Conservation (phyloP, 1,140 invertebrate species). For the Cheumatopsyche charites region DNA sequence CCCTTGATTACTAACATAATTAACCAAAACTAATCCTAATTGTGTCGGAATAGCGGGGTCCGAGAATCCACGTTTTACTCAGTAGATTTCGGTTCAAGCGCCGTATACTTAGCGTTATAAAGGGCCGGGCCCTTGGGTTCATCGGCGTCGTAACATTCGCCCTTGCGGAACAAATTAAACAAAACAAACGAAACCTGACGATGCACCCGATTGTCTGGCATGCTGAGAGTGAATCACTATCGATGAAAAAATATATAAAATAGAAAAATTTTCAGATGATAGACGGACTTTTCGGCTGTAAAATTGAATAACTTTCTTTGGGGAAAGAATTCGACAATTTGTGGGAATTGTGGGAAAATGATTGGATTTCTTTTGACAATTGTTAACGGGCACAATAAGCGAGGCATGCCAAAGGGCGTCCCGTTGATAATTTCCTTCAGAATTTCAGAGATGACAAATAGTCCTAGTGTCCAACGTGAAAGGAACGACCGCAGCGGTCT, state of each 20-base stretch:
- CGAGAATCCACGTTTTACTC: constrained; percentile 15
- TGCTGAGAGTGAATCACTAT: no score
- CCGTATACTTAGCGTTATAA: constrained; percentile 1
- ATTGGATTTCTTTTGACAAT: no score
- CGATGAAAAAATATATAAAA: no score
- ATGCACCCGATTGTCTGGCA: constrained; percentile 2
- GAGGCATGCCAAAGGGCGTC: no score
- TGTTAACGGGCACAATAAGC: no score
- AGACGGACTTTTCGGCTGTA: no score
- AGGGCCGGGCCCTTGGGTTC: neutral
- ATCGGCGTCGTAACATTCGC: neutral
- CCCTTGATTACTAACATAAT: constrained; percentile 27
- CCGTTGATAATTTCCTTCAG: constrained; percentile 7
- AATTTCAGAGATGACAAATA: constrained; percentile 30
- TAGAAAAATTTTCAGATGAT: no score
- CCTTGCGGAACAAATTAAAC: constrained; percentile 10
- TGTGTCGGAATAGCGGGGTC: constrained; percentile 7
- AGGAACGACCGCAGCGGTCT: neutral
- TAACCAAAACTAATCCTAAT: constrained; percentile 37
- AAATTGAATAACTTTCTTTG: no score
- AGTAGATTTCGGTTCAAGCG: constrained; percentile 12
- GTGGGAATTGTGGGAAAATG: no score
- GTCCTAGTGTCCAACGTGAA: constrained; percentile 17
- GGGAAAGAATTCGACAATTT: no score
- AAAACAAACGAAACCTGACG: constrained; percentile 7